Base-by-base conservation (phyloP, 2,797 vertebrate species). In the Phoebastria nigripes region DNA sequence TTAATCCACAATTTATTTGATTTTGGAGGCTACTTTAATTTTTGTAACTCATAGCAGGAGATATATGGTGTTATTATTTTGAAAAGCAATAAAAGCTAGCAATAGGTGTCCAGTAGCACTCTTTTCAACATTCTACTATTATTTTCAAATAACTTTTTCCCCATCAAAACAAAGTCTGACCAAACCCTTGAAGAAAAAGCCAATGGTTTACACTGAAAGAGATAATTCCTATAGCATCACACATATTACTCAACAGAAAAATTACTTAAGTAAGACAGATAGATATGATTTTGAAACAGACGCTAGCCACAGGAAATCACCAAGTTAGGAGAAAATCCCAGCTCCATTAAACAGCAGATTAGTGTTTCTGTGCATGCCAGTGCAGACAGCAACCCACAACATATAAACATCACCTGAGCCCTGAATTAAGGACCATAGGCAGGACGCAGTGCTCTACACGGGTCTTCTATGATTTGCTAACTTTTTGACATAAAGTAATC, bases 81-180 rank as follows among this genome's bases (percentile, higher is more conserved):
- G 18, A 79, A 73, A 92, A 77, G 18, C 49, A 94, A 95, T 87
- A 41, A 95, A 95, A 94, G 16, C 42, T 73, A 87, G 55, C n/a
- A 77, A 37, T 42, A n/a, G 58, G 52, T 41, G 61, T 52, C 44
- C 16, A 49, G 55, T 8, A 88, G 29, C 47, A 63, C 6, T 80
- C 39, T 71, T 55, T 83, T 70, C 52, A 86, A 82, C 9, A 59
- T 71, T 86, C 58, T 72, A 21, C 41, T 63, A 58, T 51, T 82
- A 59, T 37, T 79, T 97, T 77, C 28, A 82, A 31, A 42, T 44
- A 86, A 49, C 9, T n/a, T 80, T 52, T 61, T 41, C 18, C 10
- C 4, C 7, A 79, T 44, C 10, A 59, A 71, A 96, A 90, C 8
- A 51, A 62, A 46, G 54, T 71, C 35, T 92, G 39, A 79, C 21